Percentiles rank a stretch among this genome's conserved stretches.
Conservation (phyloP, 1,140 invertebrate species). For the Drosophila sproati region DNA sequence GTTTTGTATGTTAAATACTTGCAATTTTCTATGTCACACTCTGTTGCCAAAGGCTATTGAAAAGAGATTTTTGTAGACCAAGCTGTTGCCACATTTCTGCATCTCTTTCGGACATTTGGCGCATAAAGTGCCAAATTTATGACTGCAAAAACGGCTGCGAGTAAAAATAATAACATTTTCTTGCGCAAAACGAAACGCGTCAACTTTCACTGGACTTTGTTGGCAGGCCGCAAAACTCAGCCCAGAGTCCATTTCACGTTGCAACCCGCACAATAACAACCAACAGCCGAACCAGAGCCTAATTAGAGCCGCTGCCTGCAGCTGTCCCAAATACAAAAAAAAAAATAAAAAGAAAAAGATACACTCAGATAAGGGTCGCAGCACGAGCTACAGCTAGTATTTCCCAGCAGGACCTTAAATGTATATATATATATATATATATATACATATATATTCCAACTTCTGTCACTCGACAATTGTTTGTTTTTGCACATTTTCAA, state of each 20-base stretch:
- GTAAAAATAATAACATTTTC: conserved; percentile 47
- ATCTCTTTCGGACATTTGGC: conserved; percentile 12
- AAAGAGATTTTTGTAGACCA: conserved; percentile 5
- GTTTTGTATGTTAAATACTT: too few relatives aligned
- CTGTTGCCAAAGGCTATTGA: neutral
- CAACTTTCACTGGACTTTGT: conserved; percentile 67
- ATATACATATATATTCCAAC: conserved; percentile 7
- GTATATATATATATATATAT: too few relatives aligned
- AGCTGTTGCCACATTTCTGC: neutral
- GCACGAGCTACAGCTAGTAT: conserved; percentile 64
- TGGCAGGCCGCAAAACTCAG: conserved; percentile 15
- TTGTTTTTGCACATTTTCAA: conserved; percentile 35
- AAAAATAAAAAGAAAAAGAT: conserved; percentile 10
- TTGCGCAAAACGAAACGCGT: conserved; percentile 54
- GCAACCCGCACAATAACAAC: conserved; percentile 10
- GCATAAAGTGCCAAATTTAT: conserved; percentile 68
- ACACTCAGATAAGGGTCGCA: conserved; percentile 46
- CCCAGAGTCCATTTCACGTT: neutral
- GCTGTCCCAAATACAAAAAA: conserved; percentile 19
- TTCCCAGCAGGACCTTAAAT: conserved; percentile 55
- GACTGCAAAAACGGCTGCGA: conserved; percentile 27
- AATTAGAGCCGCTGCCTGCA: conserved; percentile 61
- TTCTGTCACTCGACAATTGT: conserved; percentile 14
- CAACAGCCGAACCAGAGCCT: conserved; percentile 38
- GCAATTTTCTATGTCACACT: too few relatives aligned